Evolutionary conservation across 2,888 invertebrate genomes (phyloP).

Genomic region (Xestia rhomboidea): DNA sequence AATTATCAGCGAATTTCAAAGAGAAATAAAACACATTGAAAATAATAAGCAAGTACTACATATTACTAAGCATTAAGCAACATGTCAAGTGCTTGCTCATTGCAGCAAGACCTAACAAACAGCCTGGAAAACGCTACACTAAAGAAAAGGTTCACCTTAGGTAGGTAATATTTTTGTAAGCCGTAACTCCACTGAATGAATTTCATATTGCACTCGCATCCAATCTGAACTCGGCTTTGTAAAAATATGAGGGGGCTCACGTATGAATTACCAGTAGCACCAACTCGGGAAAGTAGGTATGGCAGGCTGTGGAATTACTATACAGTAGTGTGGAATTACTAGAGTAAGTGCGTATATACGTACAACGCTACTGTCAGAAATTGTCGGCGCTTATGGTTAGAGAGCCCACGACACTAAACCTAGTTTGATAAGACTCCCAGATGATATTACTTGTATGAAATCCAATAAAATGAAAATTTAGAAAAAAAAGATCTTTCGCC

Average conservation of each 20-base stretch:
- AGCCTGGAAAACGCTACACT: neutral
- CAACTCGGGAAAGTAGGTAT: slow-evolving; percentile 46
- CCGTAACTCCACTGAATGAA: neutral
- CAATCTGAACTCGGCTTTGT: slow-evolving; percentile 38
- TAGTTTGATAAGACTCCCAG: too few relatives aligned
- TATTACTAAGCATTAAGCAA: neutral
- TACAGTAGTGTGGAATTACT: neutral
- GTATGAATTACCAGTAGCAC: slow-evolving; percentile 59
- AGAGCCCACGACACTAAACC: too few relatives aligned
- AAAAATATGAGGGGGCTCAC: slow-evolving; percentile 63
- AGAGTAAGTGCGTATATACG: too few relatives aligned
- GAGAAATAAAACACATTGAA: neutral
- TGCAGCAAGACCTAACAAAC: neutral
- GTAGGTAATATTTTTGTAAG: slow-evolving; percentile 20
- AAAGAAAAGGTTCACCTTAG: slow-evolving; percentile 11
- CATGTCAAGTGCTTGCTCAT: neutral
- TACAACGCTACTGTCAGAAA: too few relatives aligned
- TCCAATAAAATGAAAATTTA: too few relatives aligned
- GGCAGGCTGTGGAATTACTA: slow-evolving; percentile 6
- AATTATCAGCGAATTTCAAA: neutral
- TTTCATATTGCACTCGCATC: slow-evolving; percentile 18
- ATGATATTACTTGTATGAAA: too few relatives aligned
- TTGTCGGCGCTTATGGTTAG: too few relatives aligned
- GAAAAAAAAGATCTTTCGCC: too few relatives aligned
- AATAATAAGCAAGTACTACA: neutral